Evolutionary conservation across 2,113 vertebrate genomes (phyloP).

Genomic region (Varanus salvator): DNA sequence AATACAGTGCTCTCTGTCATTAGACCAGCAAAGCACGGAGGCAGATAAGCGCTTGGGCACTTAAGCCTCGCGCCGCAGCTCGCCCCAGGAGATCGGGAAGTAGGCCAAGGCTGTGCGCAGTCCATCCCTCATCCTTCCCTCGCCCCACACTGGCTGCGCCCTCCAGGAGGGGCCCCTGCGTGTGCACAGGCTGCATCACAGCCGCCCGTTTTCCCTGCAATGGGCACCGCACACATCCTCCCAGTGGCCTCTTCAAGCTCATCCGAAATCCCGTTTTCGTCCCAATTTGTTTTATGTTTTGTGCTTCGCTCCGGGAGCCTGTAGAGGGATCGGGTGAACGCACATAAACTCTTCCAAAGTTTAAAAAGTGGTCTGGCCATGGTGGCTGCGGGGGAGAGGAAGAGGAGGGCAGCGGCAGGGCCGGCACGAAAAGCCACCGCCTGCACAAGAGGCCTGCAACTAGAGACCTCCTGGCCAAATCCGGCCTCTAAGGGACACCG

Average conservation of each 20-base stretch:
- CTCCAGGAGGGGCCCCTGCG: background rate
- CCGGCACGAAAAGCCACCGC: background rate
- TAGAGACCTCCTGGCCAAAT: background rate
- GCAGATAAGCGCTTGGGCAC: constrained; percentile 30
- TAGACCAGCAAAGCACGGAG: constrained; percentile 5
- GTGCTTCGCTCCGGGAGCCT: background rate
- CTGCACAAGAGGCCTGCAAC: background rate
- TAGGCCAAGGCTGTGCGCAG: constrained; percentile 16
- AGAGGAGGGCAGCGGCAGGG: background rate
- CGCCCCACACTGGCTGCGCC: background rate
- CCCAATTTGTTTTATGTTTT: background rate
- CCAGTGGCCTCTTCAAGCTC: background rate
- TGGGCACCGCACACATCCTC: background rate
- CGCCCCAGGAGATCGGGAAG: constrained; percentile 32
- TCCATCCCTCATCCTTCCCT: background rate
- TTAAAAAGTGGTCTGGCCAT: too few relatives aligned
- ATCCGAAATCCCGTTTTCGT: background rate
- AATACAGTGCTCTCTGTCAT: constrained; percentile 31
- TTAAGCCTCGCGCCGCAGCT: background rate
- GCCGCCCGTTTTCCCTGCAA: background rate
- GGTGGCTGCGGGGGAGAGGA: too few relatives aligned
- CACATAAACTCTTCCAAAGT: background rate
- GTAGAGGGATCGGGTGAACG: too few relatives aligned
- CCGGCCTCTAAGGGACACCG: too few relatives aligned
- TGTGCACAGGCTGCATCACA: background rate